Conservation (phyloP, 2,113 vertebrate species). For the Enhydra lutris region DNA sequence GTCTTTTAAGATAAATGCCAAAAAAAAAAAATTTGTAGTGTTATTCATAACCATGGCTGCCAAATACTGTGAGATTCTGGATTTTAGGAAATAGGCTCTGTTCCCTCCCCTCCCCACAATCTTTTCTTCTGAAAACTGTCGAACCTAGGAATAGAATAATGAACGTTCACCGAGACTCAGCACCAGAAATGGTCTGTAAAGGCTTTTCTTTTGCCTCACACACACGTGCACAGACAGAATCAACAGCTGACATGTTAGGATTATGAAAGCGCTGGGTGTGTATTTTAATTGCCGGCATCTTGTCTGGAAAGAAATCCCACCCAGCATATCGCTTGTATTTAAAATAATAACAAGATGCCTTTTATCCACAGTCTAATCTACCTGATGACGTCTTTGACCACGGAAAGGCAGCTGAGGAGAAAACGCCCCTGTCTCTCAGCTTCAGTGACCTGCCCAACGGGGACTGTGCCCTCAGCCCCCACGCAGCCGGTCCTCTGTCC, state of each 20-base stretch:
- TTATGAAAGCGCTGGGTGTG: neutral
- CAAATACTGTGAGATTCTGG: neutral
- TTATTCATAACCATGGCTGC: neutral
- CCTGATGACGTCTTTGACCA: slow-evolving; percentile 93
- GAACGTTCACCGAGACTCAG: neutral
- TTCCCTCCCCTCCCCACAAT: neutral
- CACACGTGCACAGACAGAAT: neutral
- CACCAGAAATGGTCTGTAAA: neutral
- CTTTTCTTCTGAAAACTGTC: neutral
- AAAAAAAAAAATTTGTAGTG: neutral
- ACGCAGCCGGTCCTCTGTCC: slow-evolving; percentile 55
- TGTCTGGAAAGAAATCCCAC: neutral
- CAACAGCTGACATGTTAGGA: neutral
- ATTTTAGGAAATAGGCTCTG: neutral
- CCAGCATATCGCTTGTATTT: neutral
- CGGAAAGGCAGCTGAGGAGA: slow-evolving; percentile 83
- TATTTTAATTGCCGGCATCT: neutral
- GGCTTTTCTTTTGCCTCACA: neutral
- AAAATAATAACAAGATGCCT: neutral
- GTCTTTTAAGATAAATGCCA: neutral
- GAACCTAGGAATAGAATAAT: neutral
- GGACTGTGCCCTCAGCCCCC: slow-evolving; percentile 70
- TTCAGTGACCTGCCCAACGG: slow-evolving; percentile 88
- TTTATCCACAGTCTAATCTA: slow-evolving; percentile 87
- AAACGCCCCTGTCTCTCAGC: slow-evolving; percentile 91